Evolutionary conservation across 2,797 vertebrate genomes (phyloP), one percentile per base, ranked within the genome.

Genomic region (Neosilurus mollespiculum): DNA sequence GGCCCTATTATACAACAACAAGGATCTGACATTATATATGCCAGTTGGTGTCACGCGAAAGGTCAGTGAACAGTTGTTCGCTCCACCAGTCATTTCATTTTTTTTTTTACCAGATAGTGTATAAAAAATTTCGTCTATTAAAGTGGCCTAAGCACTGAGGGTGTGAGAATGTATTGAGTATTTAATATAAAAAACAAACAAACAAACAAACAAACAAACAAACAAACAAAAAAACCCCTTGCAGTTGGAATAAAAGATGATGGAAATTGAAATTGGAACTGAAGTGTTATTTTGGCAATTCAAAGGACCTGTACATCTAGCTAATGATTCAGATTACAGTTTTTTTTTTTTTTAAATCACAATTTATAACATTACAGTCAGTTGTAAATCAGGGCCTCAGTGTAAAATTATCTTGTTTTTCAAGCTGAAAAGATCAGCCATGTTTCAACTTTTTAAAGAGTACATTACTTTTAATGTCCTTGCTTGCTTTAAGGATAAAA

Each of bases 401-500:
- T n/a, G 30, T 77, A 43, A 61, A 20, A 16, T 65, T 15, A 56
- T 43, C 51, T 71, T 73, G 51, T 10, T 73, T 54, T 75, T 22
- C 58, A 75, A 34, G 16, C 53, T 73, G 24, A 73, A 51, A 73
- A 56, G 73, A 20, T 59, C 54, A 1, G 75, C 75, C 34, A 58
- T 75, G 71, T 30, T 58, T 9, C 3, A 72, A 24, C 51, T 59
- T 37, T 76, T 76, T 7, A 61, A 61, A 61, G 34, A 22, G 16
- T 24, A 3, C 4, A 6, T 24, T 61, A 15, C 1, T 61, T 81
- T 81, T 72, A 62, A 81, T 49, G 56, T 0, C 67, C 37, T 72
- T 77, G 70, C 18, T 62, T 62, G 58, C 22, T 49, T 70, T 53
- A 76, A 82, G 72, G 58, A 59, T 49, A 76, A 77, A 82, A 82